Conservation (phyloP, 2,113 vertebrate genomes). For the Vulpes ferrilata region DNA sequence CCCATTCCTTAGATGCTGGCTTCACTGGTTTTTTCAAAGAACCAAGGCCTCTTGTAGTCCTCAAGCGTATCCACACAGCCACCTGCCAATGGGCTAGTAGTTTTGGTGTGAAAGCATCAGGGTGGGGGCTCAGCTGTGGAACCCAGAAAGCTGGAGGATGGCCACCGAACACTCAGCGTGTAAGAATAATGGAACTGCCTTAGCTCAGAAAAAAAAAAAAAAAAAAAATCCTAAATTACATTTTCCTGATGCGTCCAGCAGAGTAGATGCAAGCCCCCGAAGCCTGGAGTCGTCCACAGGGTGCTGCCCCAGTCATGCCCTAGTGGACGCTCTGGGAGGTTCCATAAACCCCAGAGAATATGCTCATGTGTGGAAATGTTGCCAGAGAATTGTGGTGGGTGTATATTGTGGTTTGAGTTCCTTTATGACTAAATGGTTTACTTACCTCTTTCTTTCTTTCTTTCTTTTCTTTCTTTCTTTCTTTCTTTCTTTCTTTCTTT, state of each 20-base stretch:
- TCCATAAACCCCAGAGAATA: background rate
- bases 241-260: conserved; percentile 20
- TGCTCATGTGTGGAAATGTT: rapidly evolving
- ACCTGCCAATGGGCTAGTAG: conserved; percentile 77
- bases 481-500: no score
- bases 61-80: conserved; percentile 83
- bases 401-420: background rate
- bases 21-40: conserved; percentile 69
- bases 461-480: background rate
- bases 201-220: background rate
- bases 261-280: background rate
- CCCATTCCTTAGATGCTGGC: conserved; percentile 60
- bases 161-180: conserved; percentile 75
- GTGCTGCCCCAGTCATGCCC: background rate
- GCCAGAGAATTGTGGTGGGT: background rate
- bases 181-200: conserved; percentile 60
- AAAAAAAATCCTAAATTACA: conserved; percentile 62
- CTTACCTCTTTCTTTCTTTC: no score
- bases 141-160: conserved; percentile 73
- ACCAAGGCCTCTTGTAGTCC: conserved; percentile 81
- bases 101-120: conserved; percentile 76
- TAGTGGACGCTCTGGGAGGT: background rate
- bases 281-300: background rate
- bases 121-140: conserved; percentile 67
- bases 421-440: background rate